phyloP scores from a whole-genome alignment of 2,888 invertebrate genomes.

The Bedellia somnulentella region DNA sequence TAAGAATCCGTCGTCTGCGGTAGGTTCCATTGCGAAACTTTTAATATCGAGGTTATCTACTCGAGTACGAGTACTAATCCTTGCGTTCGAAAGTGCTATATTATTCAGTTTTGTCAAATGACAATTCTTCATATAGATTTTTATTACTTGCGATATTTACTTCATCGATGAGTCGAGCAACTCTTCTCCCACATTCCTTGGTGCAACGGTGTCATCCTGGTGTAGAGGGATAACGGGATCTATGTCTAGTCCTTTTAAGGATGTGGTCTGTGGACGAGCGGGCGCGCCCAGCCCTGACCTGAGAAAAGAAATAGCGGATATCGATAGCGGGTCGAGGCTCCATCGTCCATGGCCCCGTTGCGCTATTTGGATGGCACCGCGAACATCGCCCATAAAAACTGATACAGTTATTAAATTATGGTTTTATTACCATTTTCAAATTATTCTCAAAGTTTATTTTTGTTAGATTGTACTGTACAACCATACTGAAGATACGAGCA shows the following conservation, averaged over 20 bases:
- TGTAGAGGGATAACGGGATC: constrained; percentile 37
- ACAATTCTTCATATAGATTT: no score
- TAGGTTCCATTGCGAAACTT: constrained; percentile 8
- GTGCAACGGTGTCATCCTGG: constrained; percentile 32
- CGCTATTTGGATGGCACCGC: not conserved
- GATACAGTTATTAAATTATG: no score
- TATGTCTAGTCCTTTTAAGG: constrained; percentile 44
- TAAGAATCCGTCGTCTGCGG: no score
- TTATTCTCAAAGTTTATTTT: no score
- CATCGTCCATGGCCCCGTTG: not conserved
- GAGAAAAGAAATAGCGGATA: not conserved
- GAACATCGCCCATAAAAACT: constrained; percentile 1
- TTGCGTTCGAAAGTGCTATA: no score
- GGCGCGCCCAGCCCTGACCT: constrained; percentile 9
- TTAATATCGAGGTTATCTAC: constrained; percentile 15
- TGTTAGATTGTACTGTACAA: no score
- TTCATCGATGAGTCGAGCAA: not conserved
- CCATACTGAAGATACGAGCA: no score
- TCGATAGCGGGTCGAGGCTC: not conserved
- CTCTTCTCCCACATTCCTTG: constrained; percentile 16
- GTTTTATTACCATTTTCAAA: no score
- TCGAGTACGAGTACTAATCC: no score
- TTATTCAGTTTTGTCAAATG: no score
- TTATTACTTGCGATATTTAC: not conserved
- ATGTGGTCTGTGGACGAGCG: constrained; percentile 19